Base-by-base conservation (phyloP, 2,888 invertebrate species). In the Clusia tigrina region DNA sequence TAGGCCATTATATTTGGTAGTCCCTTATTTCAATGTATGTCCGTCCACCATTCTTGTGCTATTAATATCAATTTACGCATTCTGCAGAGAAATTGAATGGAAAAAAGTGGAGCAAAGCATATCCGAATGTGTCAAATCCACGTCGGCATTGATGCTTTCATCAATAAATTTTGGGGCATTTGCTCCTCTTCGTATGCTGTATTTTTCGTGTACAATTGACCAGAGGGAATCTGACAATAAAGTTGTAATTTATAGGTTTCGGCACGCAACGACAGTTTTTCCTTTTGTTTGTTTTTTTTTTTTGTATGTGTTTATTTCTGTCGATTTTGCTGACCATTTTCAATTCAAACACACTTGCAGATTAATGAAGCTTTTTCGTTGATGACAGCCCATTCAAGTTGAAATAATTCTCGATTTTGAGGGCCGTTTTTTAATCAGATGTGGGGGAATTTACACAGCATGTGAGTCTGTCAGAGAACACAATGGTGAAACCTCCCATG, bases 201-300 rank as follows among this genome's bases (percentile, higher is more conserved):
- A 48, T 48, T 54, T 9, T 2, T 26, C 2, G 2, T 53, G 32
- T 51, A 12, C 38, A 37, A 59, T 69, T 69, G 69, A 72, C 73
- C 72, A 65, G 67, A 69, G 67, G 65, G 66, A 68, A n/a, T 72
- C 71, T 69, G 70, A 58, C 62, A 71, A 71, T 67, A 64, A 64
- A 68, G 67, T 67, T 74, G 72, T 72, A 71, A 75, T 77, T 75
- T 77, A 76, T 77, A 76, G 71, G 71, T 77, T 77, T 69, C 68
- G 69, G 76, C 76, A 74, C 67, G 66, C 66, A 72, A 38, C 24
- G 73, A 76, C 73, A 76, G 74, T 73, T 74, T 74, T 76, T 73
- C 69, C 73, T 77, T 76, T 77, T 73, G 76, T 77, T 77, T 74
- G 74, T 76, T 72, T 74, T 67, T 60, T 51, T 60, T 60, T 59